phyloP scores from a whole-genome alignment of 2,888 invertebrate species.

The Perdita meconis region DNA sequence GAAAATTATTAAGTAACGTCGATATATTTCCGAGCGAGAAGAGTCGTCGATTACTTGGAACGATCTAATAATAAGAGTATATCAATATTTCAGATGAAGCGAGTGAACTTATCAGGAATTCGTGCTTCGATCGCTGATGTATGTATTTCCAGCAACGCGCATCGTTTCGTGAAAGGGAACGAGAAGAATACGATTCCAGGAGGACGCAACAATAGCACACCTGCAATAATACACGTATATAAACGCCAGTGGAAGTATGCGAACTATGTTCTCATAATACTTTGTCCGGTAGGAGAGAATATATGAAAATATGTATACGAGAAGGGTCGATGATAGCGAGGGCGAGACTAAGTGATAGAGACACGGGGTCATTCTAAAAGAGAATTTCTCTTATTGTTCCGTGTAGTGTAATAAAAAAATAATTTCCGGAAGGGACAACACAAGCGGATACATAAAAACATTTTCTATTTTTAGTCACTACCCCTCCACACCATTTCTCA shows the following conservation, averaged over 20 bases:
- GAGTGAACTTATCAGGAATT: neutral
- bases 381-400: slow-evolving; percentile 6
- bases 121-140: neutral
- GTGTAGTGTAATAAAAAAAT: slow-evolving; percentile 17
- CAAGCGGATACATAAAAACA: neutral
- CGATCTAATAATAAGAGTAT: neutral
- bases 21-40: too few relatives aligned
- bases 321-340: slow-evolving; percentile 46
- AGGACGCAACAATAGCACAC: slow-evolving; percentile 42
- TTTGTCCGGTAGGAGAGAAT: slow-evolving; percentile 75
- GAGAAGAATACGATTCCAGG: slow-evolving; percentile 11
- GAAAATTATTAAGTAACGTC: too few relatives aligned
- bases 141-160: slow-evolving; percentile 3
- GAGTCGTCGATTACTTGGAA: neutral
- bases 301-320: slow-evolving; percentile 42
- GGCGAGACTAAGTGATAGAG: slow-evolving; percentile 23
- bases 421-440: neutral
- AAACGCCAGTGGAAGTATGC: slow-evolving; percentile 79
- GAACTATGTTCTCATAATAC: slow-evolving; percentile 83
- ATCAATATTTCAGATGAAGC: neutral
- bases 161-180: neutral
- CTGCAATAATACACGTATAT: slow-evolving; percentile 61
- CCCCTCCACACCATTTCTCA: too few relatives aligned
- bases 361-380: slow-evolving; percentile 25
- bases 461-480: too few relatives aligned